A percentile compares a stretch with the other conserved stretches of the same genome.
Conservation (phyloP, 2,797 vertebrate genomes). For the Mus minutoides region DNA sequence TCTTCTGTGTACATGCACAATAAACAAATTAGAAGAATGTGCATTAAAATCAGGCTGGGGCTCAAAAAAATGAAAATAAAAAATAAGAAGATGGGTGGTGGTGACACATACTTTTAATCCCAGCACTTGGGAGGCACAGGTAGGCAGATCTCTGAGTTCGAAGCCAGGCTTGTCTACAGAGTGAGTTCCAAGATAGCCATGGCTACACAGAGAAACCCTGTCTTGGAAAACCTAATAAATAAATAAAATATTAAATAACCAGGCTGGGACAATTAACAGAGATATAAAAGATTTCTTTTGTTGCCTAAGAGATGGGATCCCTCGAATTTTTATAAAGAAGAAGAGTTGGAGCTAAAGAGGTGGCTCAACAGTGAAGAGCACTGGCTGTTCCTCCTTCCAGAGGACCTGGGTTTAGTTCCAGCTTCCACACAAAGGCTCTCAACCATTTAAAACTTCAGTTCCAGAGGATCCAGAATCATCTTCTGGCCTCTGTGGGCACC, state of each 20-base stretch:
- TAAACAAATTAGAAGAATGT: background rate
- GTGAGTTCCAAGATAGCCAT: background rate
- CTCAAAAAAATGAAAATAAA: background rate
- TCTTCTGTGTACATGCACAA: background rate
- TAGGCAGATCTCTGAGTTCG: background rate
- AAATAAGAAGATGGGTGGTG: background rate
- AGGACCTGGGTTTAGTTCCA: background rate
- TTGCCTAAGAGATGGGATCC: background rate
- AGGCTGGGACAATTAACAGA: constrained; percentile 19
- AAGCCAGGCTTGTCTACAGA: background rate
- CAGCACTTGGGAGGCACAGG: background rate
- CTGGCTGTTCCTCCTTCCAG: background rate
- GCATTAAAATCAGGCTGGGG: constrained; percentile 35
- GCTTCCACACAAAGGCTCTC: background rate
- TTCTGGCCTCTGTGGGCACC: background rate
- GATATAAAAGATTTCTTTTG: constrained; percentile 36
- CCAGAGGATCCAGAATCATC: background rate
- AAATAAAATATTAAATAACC: background rate
- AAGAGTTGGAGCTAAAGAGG: background rate
- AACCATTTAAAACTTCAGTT: background rate
- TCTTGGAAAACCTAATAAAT: background rate
- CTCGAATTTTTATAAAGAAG: background rate
- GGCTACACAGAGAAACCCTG: background rate
- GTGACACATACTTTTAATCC: background rate
- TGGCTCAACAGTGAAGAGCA: background rate